Percentiles rank a stretch among this genome's conserved stretches.
phyloP scores from a whole-genome alignment of 2,888 invertebrate species.

The Drosophila neotestacea region DNA sequence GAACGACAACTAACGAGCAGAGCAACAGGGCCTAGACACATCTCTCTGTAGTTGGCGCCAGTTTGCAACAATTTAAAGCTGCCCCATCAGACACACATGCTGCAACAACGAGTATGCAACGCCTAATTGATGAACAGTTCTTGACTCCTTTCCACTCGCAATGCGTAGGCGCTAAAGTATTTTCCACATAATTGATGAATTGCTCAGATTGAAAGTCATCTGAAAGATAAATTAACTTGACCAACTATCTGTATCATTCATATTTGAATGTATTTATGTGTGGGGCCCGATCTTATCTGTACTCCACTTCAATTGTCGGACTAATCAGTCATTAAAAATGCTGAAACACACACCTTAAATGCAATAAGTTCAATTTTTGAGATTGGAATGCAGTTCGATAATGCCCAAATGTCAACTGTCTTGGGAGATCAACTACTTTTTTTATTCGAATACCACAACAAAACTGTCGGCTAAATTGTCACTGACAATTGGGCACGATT shows the following conservation, averaged over 20 bases:
- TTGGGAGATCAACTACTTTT: slow-evolving; percentile 45
- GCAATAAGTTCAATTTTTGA: slow-evolving; percentile 36
- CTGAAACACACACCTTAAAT: slow-evolving; percentile 46
- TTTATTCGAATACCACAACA: slow-evolving; percentile 3
- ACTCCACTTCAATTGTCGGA: slow-evolving; percentile 9
- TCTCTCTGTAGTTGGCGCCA: slow-evolving; percentile 21
- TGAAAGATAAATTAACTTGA: slow-evolving; percentile 58
- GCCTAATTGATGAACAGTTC: slow-evolving; percentile 66
- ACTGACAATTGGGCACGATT: slow-evolving; percentile 67
- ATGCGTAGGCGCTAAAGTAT: slow-evolving; percentile 66
- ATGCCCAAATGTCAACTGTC: slow-evolving; percentile 60
- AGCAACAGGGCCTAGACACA: neutral
- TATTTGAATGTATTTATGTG: slow-evolving; percentile 8
- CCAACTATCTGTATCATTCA: neutral
- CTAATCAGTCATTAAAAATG: slow-evolving; percentile 56
- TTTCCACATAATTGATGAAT: slow-evolving; percentile 69
- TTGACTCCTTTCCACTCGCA: slow-evolving; percentile 19
- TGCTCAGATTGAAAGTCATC: slow-evolving; percentile 36
- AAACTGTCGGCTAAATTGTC: slow-evolving; percentile 72
- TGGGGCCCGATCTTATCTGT: slow-evolving; percentile 27
- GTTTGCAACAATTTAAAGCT: slow-evolving; percentile 18
- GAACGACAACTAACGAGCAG: slow-evolving; percentile 56
- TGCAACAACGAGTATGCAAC: slow-evolving; percentile 40
- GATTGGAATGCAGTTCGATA: slow-evolving; percentile 39
- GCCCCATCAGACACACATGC: slow-evolving; percentile 64